These are phyloP conservation scores for Sericinus montela DNA, from an alignment of 2,888 invertebrate species.

Conservation along the genomic window DNA sequence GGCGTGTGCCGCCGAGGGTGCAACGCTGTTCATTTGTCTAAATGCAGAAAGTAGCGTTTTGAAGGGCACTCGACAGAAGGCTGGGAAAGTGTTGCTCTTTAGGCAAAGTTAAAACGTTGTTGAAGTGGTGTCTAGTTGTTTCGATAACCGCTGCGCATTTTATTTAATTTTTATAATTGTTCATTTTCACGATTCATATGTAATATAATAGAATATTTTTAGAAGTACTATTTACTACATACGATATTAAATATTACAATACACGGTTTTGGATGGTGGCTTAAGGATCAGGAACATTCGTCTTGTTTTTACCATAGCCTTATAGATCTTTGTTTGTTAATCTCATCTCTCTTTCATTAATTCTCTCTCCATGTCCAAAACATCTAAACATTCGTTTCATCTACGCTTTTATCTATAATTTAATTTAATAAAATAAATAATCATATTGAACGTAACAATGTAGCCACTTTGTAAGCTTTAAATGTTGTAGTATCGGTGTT, in stretches of 20 bases:
- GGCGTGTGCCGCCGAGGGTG: constrained; percentile 63
- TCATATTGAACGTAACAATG: constrained; percentile 32
- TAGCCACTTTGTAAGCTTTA: constrained; percentile 53
- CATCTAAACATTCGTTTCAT: too few relatives aligned
- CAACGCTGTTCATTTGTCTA: constrained; percentile 76
- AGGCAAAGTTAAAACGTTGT: constrained; percentile 70
- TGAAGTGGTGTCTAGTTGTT: constrained; percentile 41
- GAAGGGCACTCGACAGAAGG: constrained; percentile 56
- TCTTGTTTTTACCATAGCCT: too few relatives aligned
- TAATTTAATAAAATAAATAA: constrained; percentile 23
- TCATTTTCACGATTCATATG: constrained; percentile 36
- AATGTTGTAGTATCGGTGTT: constrained; percentile 45
- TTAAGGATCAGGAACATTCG: too few relatives aligned
- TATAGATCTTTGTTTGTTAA: too few relatives aligned
- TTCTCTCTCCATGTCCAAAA: too few relatives aligned
- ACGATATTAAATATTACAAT: too few relatives aligned
- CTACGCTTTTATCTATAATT: too few relatives aligned
- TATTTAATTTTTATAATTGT: constrained; percentile 35
- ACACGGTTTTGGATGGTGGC: too few relatives aligned
- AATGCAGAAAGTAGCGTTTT: constrained; percentile 60
- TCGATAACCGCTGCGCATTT: constrained; percentile 48
- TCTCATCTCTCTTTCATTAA: too few relatives aligned
- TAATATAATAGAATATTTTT: constrained; percentile 11
- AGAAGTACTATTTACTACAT: constrained; percentile 9
- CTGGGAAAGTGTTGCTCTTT: constrained; percentile 78